Conservation (phyloP, 2,797 vertebrate genomes). For the Helarctos malayanus region DNA sequence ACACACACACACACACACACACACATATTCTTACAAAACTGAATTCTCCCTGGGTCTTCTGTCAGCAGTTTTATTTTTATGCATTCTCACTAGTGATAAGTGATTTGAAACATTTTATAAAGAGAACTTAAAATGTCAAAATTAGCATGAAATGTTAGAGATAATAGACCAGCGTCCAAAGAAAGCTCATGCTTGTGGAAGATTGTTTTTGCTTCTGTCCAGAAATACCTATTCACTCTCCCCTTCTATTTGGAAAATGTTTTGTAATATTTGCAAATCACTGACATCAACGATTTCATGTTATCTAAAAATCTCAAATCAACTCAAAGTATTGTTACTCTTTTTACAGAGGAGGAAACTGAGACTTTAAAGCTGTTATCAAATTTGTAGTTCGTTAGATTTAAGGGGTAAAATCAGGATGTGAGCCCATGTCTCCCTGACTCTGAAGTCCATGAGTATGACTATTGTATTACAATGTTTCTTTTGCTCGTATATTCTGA, state of each 20-base stretch:
- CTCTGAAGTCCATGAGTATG: not conserved
- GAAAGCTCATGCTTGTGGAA: not conserved
- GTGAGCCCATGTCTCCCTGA: not conserved
- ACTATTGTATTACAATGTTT: not conserved
- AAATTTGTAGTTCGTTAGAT: not conserved
- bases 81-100: not conserved
- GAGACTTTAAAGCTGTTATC: not conserved
- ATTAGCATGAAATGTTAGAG: not conserved
- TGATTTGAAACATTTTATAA: conserved; percentile 43
- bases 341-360: not conserved
- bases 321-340: not conserved
- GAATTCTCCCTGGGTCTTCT: not conserved
- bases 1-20: not conserved
- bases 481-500: not conserved
- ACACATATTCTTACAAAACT: not conserved
- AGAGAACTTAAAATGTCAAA: not conserved
- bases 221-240: not conserved
- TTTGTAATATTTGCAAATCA: not conserved
- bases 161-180: not conserved
- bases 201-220: not conserved
- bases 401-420: not conserved
- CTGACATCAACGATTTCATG: not conserved
- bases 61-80: not conserved
- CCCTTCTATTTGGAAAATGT: not conserved
- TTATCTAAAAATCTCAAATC: not conserved